Percentiles rank a stretch among this genome's conserved stretches.
Conservation (phyloP, 2,888 invertebrate genomes). For the Adelognathus sp. region DNA sequence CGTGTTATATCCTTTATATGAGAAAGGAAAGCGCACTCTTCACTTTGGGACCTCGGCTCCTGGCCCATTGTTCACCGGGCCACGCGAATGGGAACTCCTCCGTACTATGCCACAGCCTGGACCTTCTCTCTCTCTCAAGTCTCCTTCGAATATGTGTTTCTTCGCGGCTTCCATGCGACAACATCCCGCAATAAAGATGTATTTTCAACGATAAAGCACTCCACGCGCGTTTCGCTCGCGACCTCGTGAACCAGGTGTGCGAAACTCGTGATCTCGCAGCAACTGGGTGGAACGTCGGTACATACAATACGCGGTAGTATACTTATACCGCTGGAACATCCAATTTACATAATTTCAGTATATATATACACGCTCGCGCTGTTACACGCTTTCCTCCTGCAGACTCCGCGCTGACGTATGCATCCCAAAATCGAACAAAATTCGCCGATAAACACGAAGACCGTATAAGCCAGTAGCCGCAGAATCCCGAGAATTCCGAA, state of each 20-base stretch:
- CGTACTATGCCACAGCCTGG: not conserved
- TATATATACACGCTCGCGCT: not conserved
- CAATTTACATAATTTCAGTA: slow-evolving; percentile 21
- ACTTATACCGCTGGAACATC: not conserved
- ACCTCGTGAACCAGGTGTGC: slow-evolving; percentile 35
- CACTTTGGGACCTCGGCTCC: slow-evolving; percentile 52
- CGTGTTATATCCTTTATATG: slow-evolving; percentile 52
- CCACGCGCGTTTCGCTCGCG: slow-evolving; percentile 21
- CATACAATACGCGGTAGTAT: not conserved
- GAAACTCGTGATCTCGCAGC: slow-evolving; percentile 20
- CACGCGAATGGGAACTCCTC: slow-evolving; percentile 43
- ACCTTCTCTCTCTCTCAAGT: not conserved
- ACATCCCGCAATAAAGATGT: slow-evolving; percentile 57
- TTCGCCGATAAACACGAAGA: not conserved
- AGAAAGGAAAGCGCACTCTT: slow-evolving; percentile 72
- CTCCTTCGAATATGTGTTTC: slow-evolving; percentile 7
- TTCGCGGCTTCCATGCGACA: slow-evolving; percentile 2
- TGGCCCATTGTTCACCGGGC: slow-evolving; percentile 65
- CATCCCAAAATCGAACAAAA: not conserved
- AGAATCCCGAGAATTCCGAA: not conserved
- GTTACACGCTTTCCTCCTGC: not conserved
- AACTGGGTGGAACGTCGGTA: slow-evolving; percentile 3
- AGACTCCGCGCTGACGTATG: not conserved
- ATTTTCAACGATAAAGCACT: slow-evolving; percentile 43
- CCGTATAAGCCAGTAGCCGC: slow-evolving; percentile 6